These are phyloP conservation scores for Aleiodes testaceus DNA, from an alignment of 2,888 invertebrate genomes.

Conservation along the genomic window DNA sequence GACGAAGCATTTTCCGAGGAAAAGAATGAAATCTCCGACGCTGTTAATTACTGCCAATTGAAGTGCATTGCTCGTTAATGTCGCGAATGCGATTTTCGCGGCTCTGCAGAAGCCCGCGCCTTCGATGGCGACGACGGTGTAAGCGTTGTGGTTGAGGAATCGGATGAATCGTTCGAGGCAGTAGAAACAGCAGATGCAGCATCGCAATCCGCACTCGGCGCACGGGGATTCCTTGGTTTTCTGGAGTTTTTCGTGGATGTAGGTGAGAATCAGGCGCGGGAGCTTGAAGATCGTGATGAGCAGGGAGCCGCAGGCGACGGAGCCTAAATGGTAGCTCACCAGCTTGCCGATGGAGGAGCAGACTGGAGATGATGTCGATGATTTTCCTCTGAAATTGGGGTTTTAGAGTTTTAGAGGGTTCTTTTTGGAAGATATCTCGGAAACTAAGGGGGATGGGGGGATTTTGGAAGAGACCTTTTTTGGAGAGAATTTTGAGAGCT, in stretches of 20 bases:
- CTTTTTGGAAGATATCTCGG: too few relatives aligned
- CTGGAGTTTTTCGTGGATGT: slow-evolving; percentile 87
- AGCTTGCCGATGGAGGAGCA: slow-evolving; percentile 83
- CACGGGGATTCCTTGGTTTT: slow-evolving; percentile 82
- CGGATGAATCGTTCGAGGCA: slow-evolving; percentile 93
- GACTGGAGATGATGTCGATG: slow-evolving; percentile 80
- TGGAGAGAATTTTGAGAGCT: too few relatives aligned
- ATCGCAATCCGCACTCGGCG: slow-evolving; percentile 83
- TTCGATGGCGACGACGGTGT: slow-evolving; percentile 94
- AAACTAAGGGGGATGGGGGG: too few relatives aligned
- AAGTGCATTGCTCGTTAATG: slow-evolving; percentile 86
- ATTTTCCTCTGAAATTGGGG: slow-evolving; percentile 77
- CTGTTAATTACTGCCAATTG: slow-evolving; percentile 94
- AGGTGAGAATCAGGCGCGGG: slow-evolving; percentile 90
- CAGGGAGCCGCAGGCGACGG: slow-evolving; percentile 95
- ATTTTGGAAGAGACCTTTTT: too few relatives aligned
- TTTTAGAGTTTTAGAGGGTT: too few relatives aligned
- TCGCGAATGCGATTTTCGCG: slow-evolving; percentile 90
- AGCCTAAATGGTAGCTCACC: slow-evolving; percentile 92
- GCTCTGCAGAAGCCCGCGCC: slow-evolving; percentile 93
- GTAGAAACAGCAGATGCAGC: slow-evolving; percentile 93
- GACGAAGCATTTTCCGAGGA: slow-evolving; percentile 89
- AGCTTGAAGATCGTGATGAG: slow-evolving; percentile 94
- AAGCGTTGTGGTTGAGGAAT: slow-evolving; percentile 95
- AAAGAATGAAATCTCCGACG: slow-evolving; percentile 93